Evolutionary conservation across 2,797 vertebrate species (phyloP).

Genomic region (Takifugu ocellatus): DNA sequence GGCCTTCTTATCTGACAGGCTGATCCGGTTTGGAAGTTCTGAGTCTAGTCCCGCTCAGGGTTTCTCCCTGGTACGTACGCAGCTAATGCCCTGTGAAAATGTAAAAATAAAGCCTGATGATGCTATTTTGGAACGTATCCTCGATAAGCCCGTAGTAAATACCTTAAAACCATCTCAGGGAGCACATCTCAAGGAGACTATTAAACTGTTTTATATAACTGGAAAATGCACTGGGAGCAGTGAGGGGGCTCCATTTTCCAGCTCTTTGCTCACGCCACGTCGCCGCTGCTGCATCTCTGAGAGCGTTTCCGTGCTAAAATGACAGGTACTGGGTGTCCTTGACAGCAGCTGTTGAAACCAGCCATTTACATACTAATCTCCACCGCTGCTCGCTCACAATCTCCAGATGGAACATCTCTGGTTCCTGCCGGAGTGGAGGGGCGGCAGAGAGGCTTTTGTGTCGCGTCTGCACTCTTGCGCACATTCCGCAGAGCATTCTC

Average conservation of each 20-base stretch:
- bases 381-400: constrained; percentile 53
- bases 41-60: background rate
- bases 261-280: constrained; percentile 6
- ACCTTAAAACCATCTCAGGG: too few relatives aligned
- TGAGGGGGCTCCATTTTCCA: too few relatives aligned
- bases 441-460: constrained; percentile 50
- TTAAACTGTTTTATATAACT: too few relatives aligned
- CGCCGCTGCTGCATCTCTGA: constrained; percentile 7
- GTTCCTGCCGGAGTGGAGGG: constrained; percentile 29
- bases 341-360: constrained; percentile 64
- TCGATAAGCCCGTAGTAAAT: too few relatives aligned
- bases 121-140: too few relatives aligned
- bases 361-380: constrained; percentile 72
- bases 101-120: too few relatives aligned
- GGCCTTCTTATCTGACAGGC: too few relatives aligned
- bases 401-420: constrained; percentile 55
- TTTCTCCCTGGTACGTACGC: too few relatives aligned
- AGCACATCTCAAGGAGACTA: too few relatives aligned
- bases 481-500: constrained; percentile 52
- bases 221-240: too few relatives aligned
- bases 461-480: constrained; percentile 46
- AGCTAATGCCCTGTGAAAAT: too few relatives aligned
- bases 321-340: constrained; percentile 61
- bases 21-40: background rate
- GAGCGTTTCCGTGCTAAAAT: constrained; percentile 42